Base-by-base conservation (phyloP, 2,888 invertebrate species). In the Colletes collaris region DNA sequence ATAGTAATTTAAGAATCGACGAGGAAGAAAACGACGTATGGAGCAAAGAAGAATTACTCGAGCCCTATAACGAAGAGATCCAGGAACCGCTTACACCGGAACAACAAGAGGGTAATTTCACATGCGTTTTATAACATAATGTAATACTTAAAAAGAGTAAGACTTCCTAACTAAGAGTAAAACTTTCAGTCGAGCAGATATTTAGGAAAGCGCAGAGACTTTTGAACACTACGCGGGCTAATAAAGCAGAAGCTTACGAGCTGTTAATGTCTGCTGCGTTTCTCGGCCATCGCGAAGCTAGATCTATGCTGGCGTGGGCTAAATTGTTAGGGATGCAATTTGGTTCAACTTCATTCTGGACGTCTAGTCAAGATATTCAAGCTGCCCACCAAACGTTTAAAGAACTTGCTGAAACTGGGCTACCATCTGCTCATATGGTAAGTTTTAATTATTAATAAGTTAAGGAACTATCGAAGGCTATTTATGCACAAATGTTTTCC, bases 341-440 rank as follows among this genome's bases (percentile, higher is more conserved):
- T 13, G 87, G 85, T 11, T 82, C 90, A 13, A 82, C 87, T 10
- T 85, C 90, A 13, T 84, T 88, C 0, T 83, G 86, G 40, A 79
- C 87, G 37, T 89, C 89, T 68, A 94, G 95, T 55, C 95, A 97
- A 87, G 96, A 98, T 92, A 94, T 98, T 76, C 94, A 95, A 8
- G 95, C 95, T 71, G 98, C 98, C 0, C 95, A 95, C 87, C 93
- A 94, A 58, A 96, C 96, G 83, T 98, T 99, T 90, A 95, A 96
- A 77, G 95, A 95, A 86, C 93, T 99, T 52, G 96, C 96, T 0
- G 95, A 95, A 8, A 94, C 94, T 50, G 99, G 99, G 0, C 94
- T 97, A 69, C 96, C 98, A 0, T 97, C 97, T 89, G 99, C 98
- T 11, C 98, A 99, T 93, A 96, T 98, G 95, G 98, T 97, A 71